phyloP scores from a whole-genome alignment of 2,113 vertebrate genomes.

The Hippocampus barbouri region DNA sequence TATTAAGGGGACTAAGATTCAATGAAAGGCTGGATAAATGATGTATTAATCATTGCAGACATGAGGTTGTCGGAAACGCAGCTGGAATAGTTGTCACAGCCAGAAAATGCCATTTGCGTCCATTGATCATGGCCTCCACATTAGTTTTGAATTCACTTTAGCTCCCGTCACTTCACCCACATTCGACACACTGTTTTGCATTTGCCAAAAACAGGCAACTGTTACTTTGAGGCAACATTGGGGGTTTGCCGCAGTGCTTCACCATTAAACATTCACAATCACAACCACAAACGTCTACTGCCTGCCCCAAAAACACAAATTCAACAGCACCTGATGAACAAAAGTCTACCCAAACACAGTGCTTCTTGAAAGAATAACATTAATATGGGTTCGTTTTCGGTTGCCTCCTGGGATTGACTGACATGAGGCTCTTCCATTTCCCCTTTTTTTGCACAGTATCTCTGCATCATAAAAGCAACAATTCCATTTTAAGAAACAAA shows the following conservation, averaged over 20 bases:
- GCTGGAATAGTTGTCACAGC: neutral
- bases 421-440: neutral
- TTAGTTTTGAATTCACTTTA: neutral
- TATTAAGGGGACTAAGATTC: conserved; percentile 11
- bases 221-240: conserved; percentile 15
- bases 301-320: conserved; percentile 12
- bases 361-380: neutral
- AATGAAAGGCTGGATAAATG: neutral
- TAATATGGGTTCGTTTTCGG: neutral
- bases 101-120: neutral
- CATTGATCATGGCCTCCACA: neutral
- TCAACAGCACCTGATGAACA: conserved; percentile 11
- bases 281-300: conserved; percentile 20
- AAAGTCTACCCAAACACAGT: neutral
- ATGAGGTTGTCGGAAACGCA: neutral
- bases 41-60: neutral
- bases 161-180: neutral
- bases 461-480: neutral
- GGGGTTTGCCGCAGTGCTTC: conserved; percentile 5
- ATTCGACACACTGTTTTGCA: conserved; percentile 8
- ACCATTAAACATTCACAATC: conserved; percentile 19
- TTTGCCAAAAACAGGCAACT: conserved; percentile 5
- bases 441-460: neutral
- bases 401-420: conserved; percentile 1
- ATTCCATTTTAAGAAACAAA: neutral